Percentiles rank a stretch among this genome's conserved stretches.
Conservation (phyloP, 2,113 vertebrate species). For the Desmodus rotundus region DNA sequence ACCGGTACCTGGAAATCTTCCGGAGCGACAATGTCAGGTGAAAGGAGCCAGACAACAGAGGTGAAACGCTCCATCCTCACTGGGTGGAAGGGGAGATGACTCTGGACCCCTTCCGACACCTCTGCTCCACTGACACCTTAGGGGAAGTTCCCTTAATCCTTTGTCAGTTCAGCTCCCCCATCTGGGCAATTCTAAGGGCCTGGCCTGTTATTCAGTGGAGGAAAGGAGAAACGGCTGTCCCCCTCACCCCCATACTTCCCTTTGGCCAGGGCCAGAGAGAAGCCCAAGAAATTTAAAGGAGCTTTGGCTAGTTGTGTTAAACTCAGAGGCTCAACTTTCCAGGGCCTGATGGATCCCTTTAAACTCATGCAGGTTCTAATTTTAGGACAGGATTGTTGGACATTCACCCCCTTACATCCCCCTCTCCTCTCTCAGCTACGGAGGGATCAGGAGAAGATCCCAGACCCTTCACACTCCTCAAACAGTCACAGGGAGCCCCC, state of each 20-base stretch:
- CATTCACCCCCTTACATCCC: background rate
- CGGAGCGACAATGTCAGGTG: fast-evolving
- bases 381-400: background rate
- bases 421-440: background rate
- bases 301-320: constrained; percentile 86
- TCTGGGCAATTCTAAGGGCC: background rate
- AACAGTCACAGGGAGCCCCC: background rate
- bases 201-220: background rate
- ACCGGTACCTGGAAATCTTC: background rate
- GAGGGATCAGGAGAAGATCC: background rate
- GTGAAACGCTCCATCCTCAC: background rate
- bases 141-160: background rate
- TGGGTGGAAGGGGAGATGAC: background rate
- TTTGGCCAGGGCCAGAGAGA: constrained; percentile 67
- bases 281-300: constrained; percentile 79
- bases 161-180: background rate
- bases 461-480: background rate
- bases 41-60: background rate
- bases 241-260: background rate
- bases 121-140: background rate
- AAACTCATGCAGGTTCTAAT: background rate
- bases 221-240: background rate
- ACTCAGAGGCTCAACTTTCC: constrained; percentile 83
- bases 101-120: background rate
- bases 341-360: background rate